Conservation (phyloP, 2,888 invertebrate species). For the Hyposoter dolosus region DNA sequence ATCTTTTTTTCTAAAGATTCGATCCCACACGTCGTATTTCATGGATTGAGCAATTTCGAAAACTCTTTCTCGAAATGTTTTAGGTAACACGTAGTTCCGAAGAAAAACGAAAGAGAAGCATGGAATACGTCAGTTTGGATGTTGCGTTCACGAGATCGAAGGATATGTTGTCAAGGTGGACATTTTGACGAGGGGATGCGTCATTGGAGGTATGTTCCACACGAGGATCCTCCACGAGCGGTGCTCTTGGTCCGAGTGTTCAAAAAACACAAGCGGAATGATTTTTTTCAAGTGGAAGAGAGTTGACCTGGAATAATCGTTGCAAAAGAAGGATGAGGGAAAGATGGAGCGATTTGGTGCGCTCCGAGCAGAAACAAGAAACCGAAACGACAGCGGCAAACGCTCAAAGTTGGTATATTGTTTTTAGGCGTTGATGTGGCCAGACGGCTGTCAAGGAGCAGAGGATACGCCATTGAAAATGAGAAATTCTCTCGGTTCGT, state of each 20-base stretch:
- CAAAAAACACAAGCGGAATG: neutral
- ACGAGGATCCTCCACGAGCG: neutral
- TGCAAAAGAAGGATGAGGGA: neutral
- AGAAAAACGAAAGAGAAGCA: constrained; percentile 51
- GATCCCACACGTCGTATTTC: too few relatives aligned
- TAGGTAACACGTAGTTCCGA: constrained; percentile 18
- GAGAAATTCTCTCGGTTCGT: constrained; percentile 37
- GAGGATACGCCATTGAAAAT: constrained; percentile 69
- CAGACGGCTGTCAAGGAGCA: constrained; percentile 70
- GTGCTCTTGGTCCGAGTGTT: neutral
- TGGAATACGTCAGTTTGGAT: constrained; percentile 59
- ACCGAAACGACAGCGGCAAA: constrained; percentile 8
- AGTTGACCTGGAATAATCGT: neutral
- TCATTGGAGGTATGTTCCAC: constrained; percentile 16
- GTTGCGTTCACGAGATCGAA: constrained; percentile 24
- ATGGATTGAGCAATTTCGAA: too few relatives aligned
- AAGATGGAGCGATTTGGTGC: neutral
- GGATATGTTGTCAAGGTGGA: constrained; percentile 46
- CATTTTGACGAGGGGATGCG: constrained; percentile 58
- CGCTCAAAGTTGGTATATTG: constrained; percentile 33
- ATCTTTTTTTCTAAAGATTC: too few relatives aligned
- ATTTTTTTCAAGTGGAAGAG: neutral
- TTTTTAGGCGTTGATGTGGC: constrained; percentile 68
- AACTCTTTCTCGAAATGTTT: too few relatives aligned
- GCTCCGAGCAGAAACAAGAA: constrained; percentile 2